Conservation (phyloP, 64 coral and sea anemone genomes). For the Stichodactyla mertensii region DNA sequence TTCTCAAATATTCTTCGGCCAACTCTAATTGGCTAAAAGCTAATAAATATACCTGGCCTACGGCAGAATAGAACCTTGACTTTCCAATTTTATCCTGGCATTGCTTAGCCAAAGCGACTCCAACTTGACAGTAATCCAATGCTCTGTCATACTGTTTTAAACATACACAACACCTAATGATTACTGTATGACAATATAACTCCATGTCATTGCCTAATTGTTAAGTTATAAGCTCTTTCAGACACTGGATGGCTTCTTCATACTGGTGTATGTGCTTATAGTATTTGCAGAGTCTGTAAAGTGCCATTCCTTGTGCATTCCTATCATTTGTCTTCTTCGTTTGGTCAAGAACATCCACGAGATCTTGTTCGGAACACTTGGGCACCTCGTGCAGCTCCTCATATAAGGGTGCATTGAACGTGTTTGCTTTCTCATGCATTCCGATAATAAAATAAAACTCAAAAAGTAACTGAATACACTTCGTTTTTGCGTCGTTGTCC, state of each 20-base stretch:
- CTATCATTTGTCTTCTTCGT: neutral
- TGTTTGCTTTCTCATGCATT: neutral
- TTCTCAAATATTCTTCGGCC: neutral
- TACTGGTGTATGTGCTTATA: neutral
- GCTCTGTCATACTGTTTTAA: neutral
- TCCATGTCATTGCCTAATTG: too few species aligned
- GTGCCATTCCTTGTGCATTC: neutral
- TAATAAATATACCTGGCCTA: neutral
- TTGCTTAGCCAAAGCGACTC: neutral
- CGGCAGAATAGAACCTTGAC: neutral
- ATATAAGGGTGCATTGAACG: neutral
- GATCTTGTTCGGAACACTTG: neutral
- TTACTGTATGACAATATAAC: too few species aligned
- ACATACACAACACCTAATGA: neutral
- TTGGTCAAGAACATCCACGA: neutral
- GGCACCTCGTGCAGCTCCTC: neutral
- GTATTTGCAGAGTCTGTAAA: neutral
- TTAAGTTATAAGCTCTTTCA: neutral
- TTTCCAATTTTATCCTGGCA: neutral
- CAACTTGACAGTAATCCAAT: neutral
- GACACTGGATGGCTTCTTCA: neutral
- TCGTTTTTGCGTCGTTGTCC: neutral
- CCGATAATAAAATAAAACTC: neutral
- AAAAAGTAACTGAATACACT: neutral
- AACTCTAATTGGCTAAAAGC: neutral